Percentiles rank a stretch among this genome's conserved stretches.
phyloP scores from a whole-genome alignment of 2,113 vertebrate genomes.

The Fukomys damarensis region DNA sequence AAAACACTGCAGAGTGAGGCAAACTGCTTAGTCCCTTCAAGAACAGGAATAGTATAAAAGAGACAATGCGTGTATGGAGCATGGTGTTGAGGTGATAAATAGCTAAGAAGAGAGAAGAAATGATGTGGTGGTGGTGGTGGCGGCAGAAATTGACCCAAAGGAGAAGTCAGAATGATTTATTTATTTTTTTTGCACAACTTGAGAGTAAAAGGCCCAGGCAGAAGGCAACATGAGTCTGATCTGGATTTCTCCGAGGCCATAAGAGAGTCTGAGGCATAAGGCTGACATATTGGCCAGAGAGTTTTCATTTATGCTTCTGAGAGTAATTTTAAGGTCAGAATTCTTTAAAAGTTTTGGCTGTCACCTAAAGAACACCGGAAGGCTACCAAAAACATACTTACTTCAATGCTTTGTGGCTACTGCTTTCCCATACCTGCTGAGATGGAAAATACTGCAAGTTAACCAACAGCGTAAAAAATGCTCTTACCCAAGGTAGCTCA shows the following conservation, averaged over 20 bases:
- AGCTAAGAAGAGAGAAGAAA: not conserved
- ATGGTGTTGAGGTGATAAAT: not conserved
- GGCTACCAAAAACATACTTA: conserved; percentile 6
- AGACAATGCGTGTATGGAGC: not conserved
- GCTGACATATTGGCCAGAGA: not conserved
- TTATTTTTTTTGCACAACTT: not conserved
- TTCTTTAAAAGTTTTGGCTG: conserved; percentile 35
- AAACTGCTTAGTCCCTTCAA: not conserved
- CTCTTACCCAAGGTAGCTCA: conserved; percentile 20
- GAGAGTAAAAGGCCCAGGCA: not conserved
- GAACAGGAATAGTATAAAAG: not conserved
- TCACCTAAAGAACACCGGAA: conserved; percentile 44
- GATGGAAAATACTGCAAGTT: conserved; percentile 46
- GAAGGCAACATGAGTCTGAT: not conserved
- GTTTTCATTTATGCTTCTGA: conserved; percentile 35
- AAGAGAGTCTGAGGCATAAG: not conserved
- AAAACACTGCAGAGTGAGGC: not conserved
- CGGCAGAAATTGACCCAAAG: not conserved
- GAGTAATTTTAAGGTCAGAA: conserved; percentile 52
- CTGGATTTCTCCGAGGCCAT: not conserved
- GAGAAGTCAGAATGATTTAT: not conserved
- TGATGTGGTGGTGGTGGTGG: not conserved
- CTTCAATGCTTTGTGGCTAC: conserved; percentile 54
- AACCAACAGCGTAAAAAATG: conserved; percentile 51
- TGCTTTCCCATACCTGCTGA: conserved; percentile 57